These are phyloP conservation scores for Gastracanthus pulcherrimus DNA, from an alignment of 2,888 invertebrate species.

Conservation along the genomic window DNA sequence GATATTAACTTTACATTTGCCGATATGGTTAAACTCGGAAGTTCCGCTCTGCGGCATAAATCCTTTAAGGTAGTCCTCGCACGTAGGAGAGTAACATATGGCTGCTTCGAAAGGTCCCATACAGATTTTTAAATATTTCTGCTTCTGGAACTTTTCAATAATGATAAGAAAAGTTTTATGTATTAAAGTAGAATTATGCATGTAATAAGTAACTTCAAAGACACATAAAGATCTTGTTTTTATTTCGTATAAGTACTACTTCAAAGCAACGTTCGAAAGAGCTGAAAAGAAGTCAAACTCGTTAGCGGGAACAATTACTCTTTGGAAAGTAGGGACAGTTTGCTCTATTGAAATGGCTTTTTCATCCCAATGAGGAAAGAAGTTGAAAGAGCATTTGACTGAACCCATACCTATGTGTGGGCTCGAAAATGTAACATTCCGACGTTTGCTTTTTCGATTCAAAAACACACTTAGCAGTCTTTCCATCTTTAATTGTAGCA, in stretches of 20 bases:
- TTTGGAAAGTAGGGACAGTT: slow-evolving; percentile 6
- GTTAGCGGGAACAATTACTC: slow-evolving; percentile 19
- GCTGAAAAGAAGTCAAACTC: not conserved
- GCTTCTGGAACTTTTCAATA: not conserved
- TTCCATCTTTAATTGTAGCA: no score
- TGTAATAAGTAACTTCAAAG: no score
- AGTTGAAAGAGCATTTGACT: not conserved
- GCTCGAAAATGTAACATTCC: no score
- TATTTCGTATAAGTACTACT: not conserved
- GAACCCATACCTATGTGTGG: no score
- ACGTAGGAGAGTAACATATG: not conserved
- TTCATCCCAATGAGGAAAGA: no score
- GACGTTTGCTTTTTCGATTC: no score
- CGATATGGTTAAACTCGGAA: not conserved
- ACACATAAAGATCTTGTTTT: no score
- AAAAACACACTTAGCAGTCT: no score
- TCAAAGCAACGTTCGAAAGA: no score
- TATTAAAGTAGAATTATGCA: not conserved
- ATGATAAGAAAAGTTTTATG: not conserved
- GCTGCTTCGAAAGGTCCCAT: not conserved
- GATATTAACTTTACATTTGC: not conserved
- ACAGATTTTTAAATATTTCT: not conserved
- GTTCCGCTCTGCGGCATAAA: not conserved
- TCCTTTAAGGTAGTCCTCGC: not conserved
- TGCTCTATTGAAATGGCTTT: slow-evolving; percentile 16